Evolutionary conservation across 2,888 invertebrate species (phyloP).

Genomic region (Drosophila dives): DNA sequence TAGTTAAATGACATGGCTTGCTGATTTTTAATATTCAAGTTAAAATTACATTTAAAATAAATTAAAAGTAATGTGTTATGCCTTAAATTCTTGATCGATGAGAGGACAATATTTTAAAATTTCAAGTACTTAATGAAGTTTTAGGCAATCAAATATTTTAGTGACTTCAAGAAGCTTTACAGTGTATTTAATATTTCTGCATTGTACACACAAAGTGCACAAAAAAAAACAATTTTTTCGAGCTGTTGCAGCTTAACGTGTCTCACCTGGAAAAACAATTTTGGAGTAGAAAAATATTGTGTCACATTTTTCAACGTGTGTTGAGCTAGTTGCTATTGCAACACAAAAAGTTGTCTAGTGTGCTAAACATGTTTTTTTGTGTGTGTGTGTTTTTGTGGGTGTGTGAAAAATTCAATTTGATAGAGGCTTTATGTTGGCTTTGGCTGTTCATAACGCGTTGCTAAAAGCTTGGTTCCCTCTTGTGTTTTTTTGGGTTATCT

Average conservation of each 20-base stretch:
- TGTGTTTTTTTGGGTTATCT: slow-evolving; percentile 8
- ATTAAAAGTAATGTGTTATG: not conserved
- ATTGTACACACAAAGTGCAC: slow-evolving; percentile 31
- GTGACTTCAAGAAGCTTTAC: slow-evolving; percentile 6
- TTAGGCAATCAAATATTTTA: not conserved
- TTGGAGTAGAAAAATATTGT: slow-evolving; percentile 64
- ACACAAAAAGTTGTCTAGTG: slow-evolving; percentile 76
- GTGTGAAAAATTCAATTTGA: slow-evolving; percentile 75
- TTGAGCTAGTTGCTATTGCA: slow-evolving; percentile 21
- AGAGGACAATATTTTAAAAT: not conserved
- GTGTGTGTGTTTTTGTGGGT: not conserved
- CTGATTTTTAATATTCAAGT: not conserved
- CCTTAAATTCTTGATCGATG: not conserved
- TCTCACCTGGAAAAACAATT: slow-evolving; percentile 44
- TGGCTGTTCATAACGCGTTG: slow-evolving; percentile 53
- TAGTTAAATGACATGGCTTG: slow-evolving; percentile 2
- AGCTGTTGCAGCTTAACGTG: slow-evolving; percentile 41
- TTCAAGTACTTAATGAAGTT: not conserved
- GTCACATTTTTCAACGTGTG: slow-evolving; percentile 74
- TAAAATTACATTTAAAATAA: no score
- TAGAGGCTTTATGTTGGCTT: slow-evolving; percentile 69
- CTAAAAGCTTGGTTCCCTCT: slow-evolving; percentile 59
- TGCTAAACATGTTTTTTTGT: slow-evolving; percentile 50
- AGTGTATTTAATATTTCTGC: slow-evolving; percentile 28
- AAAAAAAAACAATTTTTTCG: slow-evolving; percentile 49